phyloP scores from a whole-genome alignment of 2,113 vertebrate species.

The Phycodurus eques region DNA sequence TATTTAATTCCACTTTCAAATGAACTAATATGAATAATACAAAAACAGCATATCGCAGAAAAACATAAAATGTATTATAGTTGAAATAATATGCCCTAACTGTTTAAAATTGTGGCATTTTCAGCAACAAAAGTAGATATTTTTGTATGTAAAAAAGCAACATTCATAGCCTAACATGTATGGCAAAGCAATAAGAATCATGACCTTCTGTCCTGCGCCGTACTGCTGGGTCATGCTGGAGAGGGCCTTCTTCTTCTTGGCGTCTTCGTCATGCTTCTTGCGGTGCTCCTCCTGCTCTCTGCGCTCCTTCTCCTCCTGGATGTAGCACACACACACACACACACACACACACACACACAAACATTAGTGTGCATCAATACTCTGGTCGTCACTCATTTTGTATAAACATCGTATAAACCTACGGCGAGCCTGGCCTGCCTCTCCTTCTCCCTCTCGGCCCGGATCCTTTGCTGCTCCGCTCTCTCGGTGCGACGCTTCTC shows the following conservation, averaged over 20 bases:
- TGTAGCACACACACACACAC: not conserved
- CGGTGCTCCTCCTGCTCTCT: constrained; percentile 77
- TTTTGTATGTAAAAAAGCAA: too few species aligned
- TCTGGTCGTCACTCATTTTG: not conserved
- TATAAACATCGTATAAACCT: not conserved
- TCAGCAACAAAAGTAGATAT: not conserved
- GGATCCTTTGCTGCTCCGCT: constrained; percentile 75
- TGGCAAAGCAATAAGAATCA: not conserved
- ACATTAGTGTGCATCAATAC: not conserved
- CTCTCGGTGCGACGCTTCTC: constrained; percentile 78
- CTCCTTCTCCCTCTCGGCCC: constrained; percentile 76
- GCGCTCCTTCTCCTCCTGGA: constrained; percentile 77
- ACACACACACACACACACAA: not conserved
- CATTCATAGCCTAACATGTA: not conserved
- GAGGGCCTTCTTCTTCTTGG: constrained; percentile 81
- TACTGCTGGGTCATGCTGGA: constrained; percentile 75
- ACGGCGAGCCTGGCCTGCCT: constrained; percentile 75
- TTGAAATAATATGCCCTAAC: not conserved
- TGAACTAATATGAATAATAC: too few species aligned
- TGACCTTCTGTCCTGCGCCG: constrained; percentile 71
- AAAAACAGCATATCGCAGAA: not conserved
- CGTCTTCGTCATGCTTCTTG: constrained; percentile 73
- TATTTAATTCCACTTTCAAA: too few species aligned
- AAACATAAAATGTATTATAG: not conserved
- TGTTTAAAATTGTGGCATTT: not conserved